Evolutionary conservation across 2,888 invertebrate species (phyloP), one percentile per base, ranked within the genome.

Genomic region (Himalopsyche kuldschensis): DNA sequence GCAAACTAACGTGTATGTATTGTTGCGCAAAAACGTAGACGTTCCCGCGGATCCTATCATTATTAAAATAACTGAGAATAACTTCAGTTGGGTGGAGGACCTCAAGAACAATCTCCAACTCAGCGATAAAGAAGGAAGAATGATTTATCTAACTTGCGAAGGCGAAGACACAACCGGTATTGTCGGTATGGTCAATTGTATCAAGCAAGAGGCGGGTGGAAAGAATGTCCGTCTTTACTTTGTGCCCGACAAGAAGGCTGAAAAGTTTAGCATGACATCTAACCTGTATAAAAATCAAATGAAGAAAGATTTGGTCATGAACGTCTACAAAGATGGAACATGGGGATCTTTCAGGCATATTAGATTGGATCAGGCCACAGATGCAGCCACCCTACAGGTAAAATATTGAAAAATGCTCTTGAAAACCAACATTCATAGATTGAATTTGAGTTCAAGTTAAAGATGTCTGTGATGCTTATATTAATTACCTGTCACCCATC

Each of bases 271-370:
- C 0, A 89, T 94, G 1, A 90, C 90, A 4, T 91, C 93, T 17
- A 86, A 91, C n/a, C 89, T 92, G n/a, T 96, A 95, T 88, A 89
- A 90, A 10, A 90, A 91, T 78, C 96, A 96, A 89, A 89, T 95
- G 87, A 90, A 90, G 82, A 95, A 94, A 87, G 98, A 99, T 91
- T 91, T 99, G 81, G 93, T 96, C 78, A 94, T 96, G 87, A 99
- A 99, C 90, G 95, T 99, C 82, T 92, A 94, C 88, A 95, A 95
- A 88, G 94, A 94, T 87, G 95, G 95, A 80, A 93, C 92, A 31
- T 98, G 97, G 97, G 99, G 99, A 87, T 93, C 94, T 76, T 97
- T 95, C 91, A 93, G 97, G 41, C 98, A 99, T 89, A 90, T 98
- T 85, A 92, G 91, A 86, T 90, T 96, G 84, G 94, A 94, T 87